phyloP scores from a whole-genome alignment of 2,888 invertebrate species.

The Rhamnusium bicolor region DNA sequence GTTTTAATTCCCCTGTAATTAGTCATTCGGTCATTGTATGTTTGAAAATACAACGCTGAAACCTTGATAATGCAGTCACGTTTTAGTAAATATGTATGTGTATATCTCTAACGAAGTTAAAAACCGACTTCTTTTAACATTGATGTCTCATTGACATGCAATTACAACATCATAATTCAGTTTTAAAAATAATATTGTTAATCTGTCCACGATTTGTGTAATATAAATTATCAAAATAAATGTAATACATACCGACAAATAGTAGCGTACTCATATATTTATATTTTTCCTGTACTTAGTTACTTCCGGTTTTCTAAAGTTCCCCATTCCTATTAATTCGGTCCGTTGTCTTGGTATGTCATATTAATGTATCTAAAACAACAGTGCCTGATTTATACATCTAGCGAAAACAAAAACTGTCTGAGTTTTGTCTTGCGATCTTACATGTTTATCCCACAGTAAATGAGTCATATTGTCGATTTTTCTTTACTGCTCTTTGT shows the following conservation, averaged over 20 bases:
- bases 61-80: not conserved
- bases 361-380: not conserved
- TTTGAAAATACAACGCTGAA: not conserved
- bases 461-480: constrained; percentile 22
- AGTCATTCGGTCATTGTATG: not conserved
- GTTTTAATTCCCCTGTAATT: not conserved
- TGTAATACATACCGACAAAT: too few relatives aligned
- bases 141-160: too few relatives aligned
- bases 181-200: too few relatives aligned
- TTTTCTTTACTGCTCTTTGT: constrained; percentile 14
- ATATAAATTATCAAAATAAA: too few relatives aligned
- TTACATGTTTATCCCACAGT: constrained; percentile 20
- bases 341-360: not conserved
- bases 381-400: not conserved
- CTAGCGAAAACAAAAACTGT: not conserved
- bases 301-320: not conserved
- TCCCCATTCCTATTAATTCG: not conserved
- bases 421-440: not conserved
- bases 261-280: too few relatives aligned
- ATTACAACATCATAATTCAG: too few relatives aligned
- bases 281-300: not conserved
- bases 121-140: not conserved
- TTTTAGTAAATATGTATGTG: not conserved
- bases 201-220: too few relatives aligned
- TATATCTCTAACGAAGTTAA: not conserved